Evolutionary conservation across 2,113 vertebrate genomes (phyloP), one percentile per base, ranked within the genome.

Genomic region (Lycaon pictus): DNA sequence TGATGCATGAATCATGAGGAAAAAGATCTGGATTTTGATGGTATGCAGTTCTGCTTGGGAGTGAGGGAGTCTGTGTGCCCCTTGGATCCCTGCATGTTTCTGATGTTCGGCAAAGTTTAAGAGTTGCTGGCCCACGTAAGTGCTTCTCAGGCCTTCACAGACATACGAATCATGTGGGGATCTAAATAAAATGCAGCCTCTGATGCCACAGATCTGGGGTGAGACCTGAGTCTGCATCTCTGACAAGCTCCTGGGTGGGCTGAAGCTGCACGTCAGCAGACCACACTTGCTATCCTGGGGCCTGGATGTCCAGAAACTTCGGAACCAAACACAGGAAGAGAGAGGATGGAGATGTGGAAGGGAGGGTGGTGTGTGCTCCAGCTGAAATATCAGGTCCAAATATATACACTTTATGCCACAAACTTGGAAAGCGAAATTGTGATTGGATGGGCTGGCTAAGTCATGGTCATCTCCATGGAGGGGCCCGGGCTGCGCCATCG

Each of bases 261-360:
- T 7, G 7, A 23, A 60, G 25, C 25, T 23, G 1, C 20, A n/a
- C n/a, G 17, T 8, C 25, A 5, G 2, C 7, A 76, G 84, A 32
- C 11, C 35, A 71, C 19, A 10, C 5, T 32, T 62, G 20, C 3
- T 0, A 0, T 10, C 13, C 25, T 16, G 60, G n/a, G 19, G 13
- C 27, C 72, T 11, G 16, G 11, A 16, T 29, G 13, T 25, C 55
- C 35, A 37, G 88, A n/a, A 51, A 55, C 11, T 80, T 56, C 43
- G 29, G 17, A 2, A 7, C 32, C 58, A 43, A 6, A 27, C 11
- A 15, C 25, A 37, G 58, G 58, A 71, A 37, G 62, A 32, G 17
- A 27, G 5, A 76, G 43, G 37, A 43, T 25, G 13, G 43, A 4
- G 23, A 43, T 16, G 23, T 11, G 27, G 48, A 20, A 11, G 12